phyloP scores from a whole-genome alignment of 2,888 invertebrate genomes.

The Choreutis nemorana region DNA sequence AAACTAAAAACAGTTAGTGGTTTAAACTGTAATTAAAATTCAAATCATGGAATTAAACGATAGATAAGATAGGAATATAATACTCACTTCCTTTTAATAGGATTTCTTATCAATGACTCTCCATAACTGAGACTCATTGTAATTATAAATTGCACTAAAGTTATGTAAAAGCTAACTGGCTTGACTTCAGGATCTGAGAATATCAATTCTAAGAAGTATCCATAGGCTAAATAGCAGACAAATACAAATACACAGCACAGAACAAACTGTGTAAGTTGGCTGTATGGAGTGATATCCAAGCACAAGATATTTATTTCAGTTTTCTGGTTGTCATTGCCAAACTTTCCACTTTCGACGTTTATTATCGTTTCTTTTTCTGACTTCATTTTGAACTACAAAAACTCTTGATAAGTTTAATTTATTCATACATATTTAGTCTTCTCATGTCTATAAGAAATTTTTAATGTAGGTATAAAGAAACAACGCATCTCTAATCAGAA shows the following conservation, averaged over 20 bases:
- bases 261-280: constrained; percentile 74
- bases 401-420: too few relatives aligned
- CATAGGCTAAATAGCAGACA: constrained; percentile 88
- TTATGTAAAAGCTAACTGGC: constrained; percentile 91
- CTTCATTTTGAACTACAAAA: constrained; percentile 19
- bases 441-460: too few relatives aligned
- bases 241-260: constrained; percentile 84
- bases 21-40: too few relatives aligned
- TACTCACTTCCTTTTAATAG: constrained; percentile 67
- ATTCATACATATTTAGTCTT: too few relatives aligned
- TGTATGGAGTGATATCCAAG: constrained; percentile 74
- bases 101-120: constrained; percentile 72
- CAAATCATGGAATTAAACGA: too few relatives aligned
- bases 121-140: constrained; percentile 82
- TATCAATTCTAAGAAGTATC: constrained; percentile 91
- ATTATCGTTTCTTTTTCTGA: constrained; percentile 39
- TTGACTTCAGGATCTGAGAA: constrained; percentile 90
- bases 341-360: constrained; percentile 29
- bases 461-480: too few relatives aligned
- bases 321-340: constrained; percentile 20
- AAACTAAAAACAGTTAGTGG: too few relatives aligned
- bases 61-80: too few relatives aligned
- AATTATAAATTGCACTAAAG: constrained; percentile 88
- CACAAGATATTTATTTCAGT: constrained; percentile 73
- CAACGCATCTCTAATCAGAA: too few relatives aligned